Evolutionary conservation across 92 coral and sea anemone species (phyloP), one percentile per base, ranked within the genome.

Genomic region (Siderastrea siderea): DNA sequence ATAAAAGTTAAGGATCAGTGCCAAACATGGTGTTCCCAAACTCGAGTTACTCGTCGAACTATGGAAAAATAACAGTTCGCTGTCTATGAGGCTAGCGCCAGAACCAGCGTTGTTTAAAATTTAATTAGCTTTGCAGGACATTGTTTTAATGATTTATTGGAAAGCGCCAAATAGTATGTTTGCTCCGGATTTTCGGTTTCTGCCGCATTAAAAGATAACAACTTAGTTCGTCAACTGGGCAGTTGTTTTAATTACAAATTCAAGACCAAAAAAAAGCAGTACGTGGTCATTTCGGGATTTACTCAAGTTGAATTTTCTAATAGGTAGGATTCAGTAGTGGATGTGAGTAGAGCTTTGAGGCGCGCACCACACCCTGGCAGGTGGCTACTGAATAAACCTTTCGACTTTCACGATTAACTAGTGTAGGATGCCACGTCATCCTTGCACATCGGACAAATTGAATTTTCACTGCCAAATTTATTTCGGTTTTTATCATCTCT

Each of bases 101-200:
- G 77, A 68, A 60, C 44, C 19, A 57, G 79, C 87, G 87, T 84
- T 84, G 73, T 71, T 84, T 84, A 84, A 84, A 84, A 47, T 73
- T 84, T 84, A 84, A 84, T 84, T 73, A 84, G 73, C 87, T 71
- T 71, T 49, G 61, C 58, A 47, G 46, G 48, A 60, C 48, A 44
- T 14, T 70, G 59, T 64, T 49, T 63, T 48, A 74, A 84, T 84
- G 80, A 84, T 84, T 84, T 49, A 74, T 84, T 72, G 45, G 16
- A 63, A 81, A 53, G 50, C 49, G 7, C 55, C 12, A 19, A 72
- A 60, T 62, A 48, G 13, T 47, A 64, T 84, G 16, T 68, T n/a
- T 14, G 7, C 5, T 12, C 14, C 69, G 10, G 50, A 13, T 7
- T 50, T 58, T 65, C 5, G 43, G 71, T n/a, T 19, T 46, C 63